Conservation (phyloP, 2,888 invertebrate species). For the Allacma fusca region DNA sequence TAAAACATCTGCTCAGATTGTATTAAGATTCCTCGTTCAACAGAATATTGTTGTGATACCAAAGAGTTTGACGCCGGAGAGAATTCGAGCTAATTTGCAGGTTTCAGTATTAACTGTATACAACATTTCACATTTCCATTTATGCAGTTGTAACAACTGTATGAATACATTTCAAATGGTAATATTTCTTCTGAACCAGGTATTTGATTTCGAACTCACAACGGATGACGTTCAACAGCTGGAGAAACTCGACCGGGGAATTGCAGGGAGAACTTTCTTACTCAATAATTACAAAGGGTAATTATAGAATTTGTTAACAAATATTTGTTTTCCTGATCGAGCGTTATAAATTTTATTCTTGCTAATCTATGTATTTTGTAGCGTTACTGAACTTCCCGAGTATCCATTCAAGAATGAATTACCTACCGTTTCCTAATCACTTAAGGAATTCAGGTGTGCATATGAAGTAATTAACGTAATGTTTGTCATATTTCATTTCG, state of each 20-base stretch:
- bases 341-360: no score
- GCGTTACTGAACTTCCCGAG: slow-evolving; percentile 22
- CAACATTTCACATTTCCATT: no score
- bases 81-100: slow-evolving; percentile 79
- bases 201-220: slow-evolving; percentile 75
- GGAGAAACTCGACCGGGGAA: slow-evolving; percentile 72
- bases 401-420: slow-evolving; percentile 22
- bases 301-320: neutral
- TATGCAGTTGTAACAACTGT: no score
- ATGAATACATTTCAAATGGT: no score
- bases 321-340: no score
- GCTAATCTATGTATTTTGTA: neutral
- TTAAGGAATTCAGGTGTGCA: no score
- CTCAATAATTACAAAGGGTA: neutral
- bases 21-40: slow-evolving; percentile 78
- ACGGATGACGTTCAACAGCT: slow-evolving; percentile 71
- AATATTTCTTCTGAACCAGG: no score
- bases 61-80: slow-evolving; percentile 77
- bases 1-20: slow-evolving; percentile 78
- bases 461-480: no score
- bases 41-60: slow-evolving; percentile 79
- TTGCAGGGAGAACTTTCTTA: slow-evolving; percentile 6
- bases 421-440: no score
- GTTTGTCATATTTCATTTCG: no score
- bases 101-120: slow-evolving; percentile 63